Evolutionary conservation across 2,888 invertebrate genomes (phyloP).

Genomic region (Cephalotes varians): DNA sequence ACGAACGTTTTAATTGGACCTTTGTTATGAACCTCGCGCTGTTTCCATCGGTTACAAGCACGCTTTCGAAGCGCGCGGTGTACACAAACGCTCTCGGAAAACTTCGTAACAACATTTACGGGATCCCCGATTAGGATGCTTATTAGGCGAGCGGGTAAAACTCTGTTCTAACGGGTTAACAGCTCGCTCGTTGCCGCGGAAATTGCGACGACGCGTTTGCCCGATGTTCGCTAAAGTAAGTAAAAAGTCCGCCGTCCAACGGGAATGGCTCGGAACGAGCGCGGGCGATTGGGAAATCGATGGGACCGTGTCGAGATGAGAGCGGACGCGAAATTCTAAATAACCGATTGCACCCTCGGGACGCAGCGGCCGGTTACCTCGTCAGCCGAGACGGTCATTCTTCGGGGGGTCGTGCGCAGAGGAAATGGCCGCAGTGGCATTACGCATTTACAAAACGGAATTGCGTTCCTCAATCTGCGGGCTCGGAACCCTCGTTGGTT

Average conservation of each 20-base stretch:
- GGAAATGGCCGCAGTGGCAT: slow-evolving; percentile 62
- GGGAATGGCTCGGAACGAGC: slow-evolving; percentile 54
- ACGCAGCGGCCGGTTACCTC: slow-evolving; percentile 1
- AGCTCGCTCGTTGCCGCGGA: slow-evolving; percentile 4
- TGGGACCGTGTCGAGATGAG: slow-evolving; percentile 62
- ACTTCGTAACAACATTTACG: background rate
- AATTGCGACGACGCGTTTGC: slow-evolving; percentile 38
- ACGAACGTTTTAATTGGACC: background rate
- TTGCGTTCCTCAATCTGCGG: slow-evolving; percentile 77
- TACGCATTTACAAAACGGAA: slow-evolving; percentile 80
- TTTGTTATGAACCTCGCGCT: background rate
- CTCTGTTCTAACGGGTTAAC: background rate
- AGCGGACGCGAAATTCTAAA: slow-evolving; percentile 78
- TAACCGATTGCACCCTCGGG: slow-evolving; percentile 80
- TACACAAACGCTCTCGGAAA: background rate
- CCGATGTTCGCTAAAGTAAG: slow-evolving; percentile 20
- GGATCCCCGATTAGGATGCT: slow-evolving; percentile 9
- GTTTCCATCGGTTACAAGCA: background rate
- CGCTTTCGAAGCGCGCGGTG: background rate
- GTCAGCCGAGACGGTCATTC: slow-evolving; percentile 29
- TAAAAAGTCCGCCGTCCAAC: slow-evolving; percentile 16
- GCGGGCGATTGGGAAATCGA: slow-evolving; percentile 72
- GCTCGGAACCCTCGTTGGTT: slow-evolving; percentile 66
- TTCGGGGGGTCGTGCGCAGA: slow-evolving; percentile 32
- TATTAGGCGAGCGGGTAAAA: background rate